Base-by-base conservation (phyloP, 2,888 invertebrate species). In the Drosophila lutescens region DNA sequence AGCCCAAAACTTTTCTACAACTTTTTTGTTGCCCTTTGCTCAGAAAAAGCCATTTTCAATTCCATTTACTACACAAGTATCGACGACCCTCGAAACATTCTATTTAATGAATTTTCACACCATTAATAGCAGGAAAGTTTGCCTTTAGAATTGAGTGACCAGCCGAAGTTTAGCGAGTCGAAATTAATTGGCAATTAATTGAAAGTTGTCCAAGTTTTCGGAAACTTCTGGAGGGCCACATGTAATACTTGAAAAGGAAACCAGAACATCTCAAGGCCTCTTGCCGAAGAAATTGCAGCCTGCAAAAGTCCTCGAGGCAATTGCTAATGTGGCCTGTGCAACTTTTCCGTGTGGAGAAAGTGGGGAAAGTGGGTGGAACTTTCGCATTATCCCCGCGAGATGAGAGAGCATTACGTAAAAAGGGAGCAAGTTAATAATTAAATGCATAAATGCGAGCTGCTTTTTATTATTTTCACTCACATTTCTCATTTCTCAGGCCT, bases 151-250 rank as follows among this genome's bases (percentile, higher is more conserved):
- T 9, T 9, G 43, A 65, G 32, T 68, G 67, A 56, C 70, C 70
- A 46, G 47, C 32, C 51, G n/a, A 70, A 61, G 41, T 71, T 69
- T 32, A 26, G 51, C 47, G 49, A 23, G 41, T 49, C 62, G 32
- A 78, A 75, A 84, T 87, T 85, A 85, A 85, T 82, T 84, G 87
- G 66, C 74, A 85, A 85, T 86, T 86, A 86, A 85, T 86, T 82
- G 82, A 78, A 86, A 86, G 79, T 77, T 86, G 75, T 67, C 13
- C 66, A 74, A 77, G 51, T 75, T 23, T 41, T 13, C 7, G 23
- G 40, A 80, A 79, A 60, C 80, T 83, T 80, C 58, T 65, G 76
- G 78, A 66, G n/a, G 30, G n/a, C n/a, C 40, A 66, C 57, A 53
- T 67, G 58, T 60, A 20, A 17, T 40, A 23, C 51, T 36, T 1